These are phyloP conservation scores for Phylloscopus whistleri DNA, from an alignment of 2,113 vertebrate species.

Conservation along the genomic window DNA sequence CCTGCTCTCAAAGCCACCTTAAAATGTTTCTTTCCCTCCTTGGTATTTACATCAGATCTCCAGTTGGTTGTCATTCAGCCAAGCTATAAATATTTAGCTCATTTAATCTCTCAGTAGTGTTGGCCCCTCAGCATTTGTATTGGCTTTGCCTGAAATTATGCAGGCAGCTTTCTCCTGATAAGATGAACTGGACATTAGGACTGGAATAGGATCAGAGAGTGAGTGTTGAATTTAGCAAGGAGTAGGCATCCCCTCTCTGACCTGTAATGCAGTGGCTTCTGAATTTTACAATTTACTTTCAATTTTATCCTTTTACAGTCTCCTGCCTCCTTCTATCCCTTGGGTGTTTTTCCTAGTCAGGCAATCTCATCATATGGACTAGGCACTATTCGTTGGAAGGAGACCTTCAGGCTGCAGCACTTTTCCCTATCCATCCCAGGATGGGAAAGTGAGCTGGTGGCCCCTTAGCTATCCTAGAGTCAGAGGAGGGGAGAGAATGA, in stretches of 20 bases:
- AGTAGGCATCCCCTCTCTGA: not conserved
- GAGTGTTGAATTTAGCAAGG: not conserved
- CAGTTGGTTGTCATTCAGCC: slow-evolving; percentile 37
- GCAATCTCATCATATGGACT: not conserved
- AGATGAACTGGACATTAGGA: not conserved
- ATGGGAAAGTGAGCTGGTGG: not conserved
- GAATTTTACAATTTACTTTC: not conserved
- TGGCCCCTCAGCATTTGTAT: slow-evolving; percentile 23
- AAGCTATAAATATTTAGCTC: slow-evolving; percentile 59
- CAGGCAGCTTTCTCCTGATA: slow-evolving; percentile 38
- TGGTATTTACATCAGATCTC: slow-evolving; percentile 26
- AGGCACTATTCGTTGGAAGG: not conserved
- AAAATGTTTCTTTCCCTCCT: slow-evolving; percentile 1
- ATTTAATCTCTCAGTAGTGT: slow-evolving; percentile 33
- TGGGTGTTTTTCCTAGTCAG: not conserved
- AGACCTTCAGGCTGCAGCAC: not conserved
- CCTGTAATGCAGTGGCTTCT: not conserved
- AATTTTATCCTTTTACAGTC: not conserved
- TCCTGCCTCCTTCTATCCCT: not conserved
- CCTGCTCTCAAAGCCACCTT: not conserved
- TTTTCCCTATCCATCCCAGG: not conserved
- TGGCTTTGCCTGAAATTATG: slow-evolving; percentile 59
- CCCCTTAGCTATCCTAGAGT: not conserved
- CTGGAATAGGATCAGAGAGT: not conserved
- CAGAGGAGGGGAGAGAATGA: not conserved